phyloP scores from a whole-genome alignment of 2,888 invertebrate genomes.

The Lasioglossum zephyrum region DNA sequence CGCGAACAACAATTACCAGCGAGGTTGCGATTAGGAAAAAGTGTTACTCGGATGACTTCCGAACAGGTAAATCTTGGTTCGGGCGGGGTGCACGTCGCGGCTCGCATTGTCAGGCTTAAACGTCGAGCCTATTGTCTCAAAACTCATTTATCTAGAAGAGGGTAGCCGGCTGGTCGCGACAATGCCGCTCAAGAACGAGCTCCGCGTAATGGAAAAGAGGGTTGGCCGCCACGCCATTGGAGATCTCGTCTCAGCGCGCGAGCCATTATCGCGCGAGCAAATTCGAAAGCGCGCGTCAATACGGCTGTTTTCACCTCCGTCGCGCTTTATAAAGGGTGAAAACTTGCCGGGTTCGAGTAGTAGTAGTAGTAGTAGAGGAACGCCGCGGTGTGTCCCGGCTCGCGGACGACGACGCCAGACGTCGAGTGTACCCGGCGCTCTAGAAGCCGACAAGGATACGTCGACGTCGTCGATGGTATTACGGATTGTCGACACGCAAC shows the following conservation, averaged over 20 bases:
- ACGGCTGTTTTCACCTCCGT: constrained; percentile 40
- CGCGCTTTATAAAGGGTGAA: constrained; percentile 36
- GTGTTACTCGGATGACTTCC: not conserved
- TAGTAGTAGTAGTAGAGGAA: not conserved
- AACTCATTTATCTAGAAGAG: constrained; percentile 69
- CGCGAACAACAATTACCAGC: not conserved
- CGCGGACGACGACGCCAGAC: constrained; percentile 19
- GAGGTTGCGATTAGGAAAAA: not conserved
- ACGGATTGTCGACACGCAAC: constrained; percentile 63
- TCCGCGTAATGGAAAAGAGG: constrained; percentile 56
- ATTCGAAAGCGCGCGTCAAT: constrained; percentile 52
- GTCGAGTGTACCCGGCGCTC: constrained; percentile 13
- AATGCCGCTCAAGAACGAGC: constrained; percentile 65
- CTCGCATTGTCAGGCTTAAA: constrained; percentile 56
- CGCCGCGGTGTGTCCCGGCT: not conserved
- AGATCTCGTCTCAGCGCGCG: constrained; percentile 31
- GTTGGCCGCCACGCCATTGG: constrained; percentile 17
- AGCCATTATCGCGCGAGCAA: constrained; percentile 8
- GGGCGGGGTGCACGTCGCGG: not conserved
- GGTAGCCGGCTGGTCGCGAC: constrained; percentile 53
- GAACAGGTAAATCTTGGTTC: not conserved
- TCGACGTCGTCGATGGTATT: constrained; percentile 49
- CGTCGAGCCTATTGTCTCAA: constrained; percentile 66
- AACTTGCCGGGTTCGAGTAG: constrained; percentile 38
- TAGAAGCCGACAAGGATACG: constrained; percentile 10